phyloP scores from a whole-genome alignment of 2,113 vertebrate species.

The Sander vitreus region DNA sequence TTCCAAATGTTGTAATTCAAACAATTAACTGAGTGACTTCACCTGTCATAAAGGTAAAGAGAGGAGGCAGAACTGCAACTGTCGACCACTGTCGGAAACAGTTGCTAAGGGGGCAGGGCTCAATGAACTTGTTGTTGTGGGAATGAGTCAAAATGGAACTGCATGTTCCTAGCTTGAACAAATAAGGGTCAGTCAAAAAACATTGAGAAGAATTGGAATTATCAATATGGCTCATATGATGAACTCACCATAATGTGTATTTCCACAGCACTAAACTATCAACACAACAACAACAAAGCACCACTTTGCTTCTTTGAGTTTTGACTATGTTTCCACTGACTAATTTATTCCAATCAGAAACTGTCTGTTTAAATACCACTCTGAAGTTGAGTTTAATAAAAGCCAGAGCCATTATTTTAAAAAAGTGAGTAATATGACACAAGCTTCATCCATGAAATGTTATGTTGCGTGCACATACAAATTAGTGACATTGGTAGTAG shows the following conservation, averaged over 20 bases:
- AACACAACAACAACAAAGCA: neutral
- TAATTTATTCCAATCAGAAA: neutral
- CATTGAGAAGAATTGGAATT: neutral
- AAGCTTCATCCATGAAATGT: neutral
- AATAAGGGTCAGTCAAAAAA: neutral
- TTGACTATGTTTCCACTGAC: too few species aligned
- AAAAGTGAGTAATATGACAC: neutral
- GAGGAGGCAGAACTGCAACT: neutral
- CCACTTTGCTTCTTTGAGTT: neutral
- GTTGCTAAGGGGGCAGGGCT: too few species aligned
- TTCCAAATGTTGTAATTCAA: neutral
- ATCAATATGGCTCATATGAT: neutral
- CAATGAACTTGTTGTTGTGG: neutral
- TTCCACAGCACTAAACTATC: neutral
- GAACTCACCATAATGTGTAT: neutral
- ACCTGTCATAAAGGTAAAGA: neutral
- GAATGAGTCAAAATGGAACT: neutral
- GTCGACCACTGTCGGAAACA: constrained; percentile 4
- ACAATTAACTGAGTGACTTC: neutral
- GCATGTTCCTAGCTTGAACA: neutral
- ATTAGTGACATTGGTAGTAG: neutral
- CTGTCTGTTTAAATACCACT: neutral
- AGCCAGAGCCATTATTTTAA: neutral
- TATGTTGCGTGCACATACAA: neutral
- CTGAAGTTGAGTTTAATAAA: neutral